Evolutionary conservation across 37 sponge, comb jelly and placozoan genomes (phyloP).

Genomic region (Aplysina aerophoba): DNA sequence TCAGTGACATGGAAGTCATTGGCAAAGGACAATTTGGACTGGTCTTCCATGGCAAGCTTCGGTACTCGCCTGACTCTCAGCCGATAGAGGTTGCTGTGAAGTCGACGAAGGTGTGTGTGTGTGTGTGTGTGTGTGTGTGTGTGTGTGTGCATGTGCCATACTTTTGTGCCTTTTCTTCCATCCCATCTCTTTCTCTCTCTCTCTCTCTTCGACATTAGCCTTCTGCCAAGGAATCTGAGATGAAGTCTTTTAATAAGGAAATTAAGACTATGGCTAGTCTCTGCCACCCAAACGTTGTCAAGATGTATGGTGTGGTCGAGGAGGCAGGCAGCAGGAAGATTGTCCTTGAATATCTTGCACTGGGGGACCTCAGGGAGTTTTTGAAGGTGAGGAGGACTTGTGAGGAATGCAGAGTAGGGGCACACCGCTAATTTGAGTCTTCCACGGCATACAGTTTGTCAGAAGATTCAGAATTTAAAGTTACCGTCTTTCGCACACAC

Average conservation of each 20-base stretch:
- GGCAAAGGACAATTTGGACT: slow-evolving; percentile 11
- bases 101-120: not conserved
- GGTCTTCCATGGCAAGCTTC: slow-evolving; percentile 1
- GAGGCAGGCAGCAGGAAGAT: slow-evolving; percentile 26
- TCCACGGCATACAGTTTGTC: no score
- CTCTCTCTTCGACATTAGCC: not conserved
- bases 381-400: not conserved
- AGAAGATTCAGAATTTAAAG: no score
- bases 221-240: not conserved
- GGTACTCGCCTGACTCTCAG: not conserved
- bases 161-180: no score
- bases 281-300: slow-evolving; percentile 27
- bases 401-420: no score
- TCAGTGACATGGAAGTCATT: not conserved
- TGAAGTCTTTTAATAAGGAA: slow-evolving; percentile 5
- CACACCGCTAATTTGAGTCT: no score
- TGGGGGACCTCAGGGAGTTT: slow-evolving; percentile 70
- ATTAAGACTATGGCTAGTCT: slow-evolving; percentile 18
- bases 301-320: slow-evolving; percentile 22
- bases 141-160: no score
- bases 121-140: no score
- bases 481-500: not conserved
- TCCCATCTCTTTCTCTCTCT: no score
- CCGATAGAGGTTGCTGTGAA: slow-evolving; percentile 30
- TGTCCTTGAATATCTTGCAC: slow-evolving; percentile 69